Conservation (phyloP, 2,797 vertebrate genomes). For the Coranthus polyacanthus region DNA sequence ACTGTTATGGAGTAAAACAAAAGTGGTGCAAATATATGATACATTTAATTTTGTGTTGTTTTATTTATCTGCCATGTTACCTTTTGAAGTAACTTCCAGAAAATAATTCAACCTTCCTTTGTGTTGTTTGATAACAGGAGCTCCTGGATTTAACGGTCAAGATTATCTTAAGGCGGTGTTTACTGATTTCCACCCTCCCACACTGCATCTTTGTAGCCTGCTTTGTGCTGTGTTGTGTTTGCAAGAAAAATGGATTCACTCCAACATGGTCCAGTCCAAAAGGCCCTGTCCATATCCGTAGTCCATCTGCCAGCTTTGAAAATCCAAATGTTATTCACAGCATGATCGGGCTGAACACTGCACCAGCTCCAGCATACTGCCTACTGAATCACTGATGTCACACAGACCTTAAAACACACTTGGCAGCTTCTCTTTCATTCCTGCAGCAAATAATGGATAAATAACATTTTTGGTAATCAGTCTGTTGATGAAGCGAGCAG, state of each 20-base stretch:
- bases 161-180: not conserved
- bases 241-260: conserved; percentile 53
- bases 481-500: no score
- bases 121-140: no score
- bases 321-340: conserved; percentile 68
- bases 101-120: not conserved
- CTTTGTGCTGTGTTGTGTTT: conserved; percentile 50
- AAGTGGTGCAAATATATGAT: no score
- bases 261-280: conserved; percentile 53
- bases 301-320: conserved; percentile 68
- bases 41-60: no score
- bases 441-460: not conserved
- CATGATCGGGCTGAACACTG: conserved; percentile 40
- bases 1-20: no score
- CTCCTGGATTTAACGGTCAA: not conserved
- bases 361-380: conserved; percentile 23
- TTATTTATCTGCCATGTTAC: no score
- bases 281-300: conserved; percentile 32
- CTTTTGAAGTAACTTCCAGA: no score
- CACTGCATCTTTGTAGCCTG: conserved; percentile 17
- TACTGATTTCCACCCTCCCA: conserved; percentile 1
- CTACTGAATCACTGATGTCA: conserved; percentile 23
- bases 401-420: conserved; percentile 22
- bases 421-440: not conserved
- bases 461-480: not conserved